Evolutionary conservation across 2,113 vertebrate genomes (phyloP), one percentile per base, ranked within the genome.

Genomic region (Tyrannus savana): DNA sequence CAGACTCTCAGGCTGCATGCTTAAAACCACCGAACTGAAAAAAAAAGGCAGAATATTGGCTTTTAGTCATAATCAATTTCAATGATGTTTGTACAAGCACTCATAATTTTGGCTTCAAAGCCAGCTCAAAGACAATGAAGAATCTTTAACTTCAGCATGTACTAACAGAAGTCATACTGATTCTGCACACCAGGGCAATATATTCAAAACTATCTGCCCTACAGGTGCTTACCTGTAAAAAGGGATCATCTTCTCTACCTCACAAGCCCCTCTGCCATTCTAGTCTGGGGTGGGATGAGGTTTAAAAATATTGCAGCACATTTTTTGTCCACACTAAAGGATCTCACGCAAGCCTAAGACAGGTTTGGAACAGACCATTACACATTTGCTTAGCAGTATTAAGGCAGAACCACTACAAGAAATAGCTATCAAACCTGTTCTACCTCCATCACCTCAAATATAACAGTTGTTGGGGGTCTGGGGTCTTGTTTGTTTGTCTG

Each of bases 61-160:
- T 71, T 89, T 72, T 33, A 95, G 35, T 41, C 64, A 84, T 46
- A 47, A 91, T 82, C 56, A 75, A 31, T 87, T 84, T 78, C 84
- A 91, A 63, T 30, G 33, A 87, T 24, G 33, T 23, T 82, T 42
- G 55, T 84, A 71, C 18, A 87, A 87, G 52, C 33, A 18, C 21
- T 87, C 21, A 22, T 47, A 39, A 87, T 60, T 84, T 59, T 4
- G 0, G 13, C 33, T 82, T 91, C 69, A 84, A 82, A 89, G 52
- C 30, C 63, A 91, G 30, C 14, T 84, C 81, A 84, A 73, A 95
- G 56, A 59, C 23, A 71, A 14, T 5, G 14, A 74, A 75, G 62
- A 78, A 75, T 52, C 64, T 67, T 56, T 67, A 84, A 63, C 16
- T 59, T 75, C 27, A 19, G 47, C 1, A 0, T 3, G 18, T 37